Base-by-base conservation (phyloP, 2,888 invertebrate genomes). In the Andrena chrysosceles region DNA sequence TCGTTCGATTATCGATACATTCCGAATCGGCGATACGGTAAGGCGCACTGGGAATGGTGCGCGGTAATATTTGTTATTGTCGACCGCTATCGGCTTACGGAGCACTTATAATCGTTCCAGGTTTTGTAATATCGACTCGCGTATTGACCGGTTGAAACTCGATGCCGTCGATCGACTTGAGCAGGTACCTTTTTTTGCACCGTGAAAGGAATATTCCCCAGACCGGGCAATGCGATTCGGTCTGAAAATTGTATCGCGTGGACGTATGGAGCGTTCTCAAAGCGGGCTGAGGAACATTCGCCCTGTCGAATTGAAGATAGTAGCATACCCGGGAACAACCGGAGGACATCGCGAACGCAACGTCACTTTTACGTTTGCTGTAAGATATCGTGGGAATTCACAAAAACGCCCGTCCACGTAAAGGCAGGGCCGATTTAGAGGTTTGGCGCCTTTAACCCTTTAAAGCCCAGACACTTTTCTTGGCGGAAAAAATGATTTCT, bases 11-110 rank as follows among this genome's bases (percentile, higher is more conserved):
- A 86, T 85, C 85, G 77, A 80, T 66, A 67, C 33, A 66, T 60
- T 29, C 69, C 54, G 68, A 80, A 77, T 83, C 67, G 67, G 26
- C 62, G 59, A 42, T 77, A 83, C 49, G 68, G 52, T 64, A 63
- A 83, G 77, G 62, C 31, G 33, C 52, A 31, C 6, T n/a, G 23
- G 35, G 48, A 67, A 63, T 29, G 54, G 62, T 7, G 54, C 62
- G 59, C 67, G 63, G 70, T 56, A 76, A 78, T 83, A 78, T 84
- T 85, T 83, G 85, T 87, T 87, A 87, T 87, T 83, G 71, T 60
- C 71, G 64, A 10, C 63, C 64, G 23, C 66, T 71, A 87, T 84
- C 82, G 80, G 64, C 79, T 83, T 83, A 76, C 73, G 29, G 68
- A 48, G 63, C 62, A 62, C 72, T 82, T 73, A 73, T 82, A 81